Evolutionary conservation across 2,888 invertebrate genomes (phyloP).

Genomic region (Amphiduros pacificus): DNA sequence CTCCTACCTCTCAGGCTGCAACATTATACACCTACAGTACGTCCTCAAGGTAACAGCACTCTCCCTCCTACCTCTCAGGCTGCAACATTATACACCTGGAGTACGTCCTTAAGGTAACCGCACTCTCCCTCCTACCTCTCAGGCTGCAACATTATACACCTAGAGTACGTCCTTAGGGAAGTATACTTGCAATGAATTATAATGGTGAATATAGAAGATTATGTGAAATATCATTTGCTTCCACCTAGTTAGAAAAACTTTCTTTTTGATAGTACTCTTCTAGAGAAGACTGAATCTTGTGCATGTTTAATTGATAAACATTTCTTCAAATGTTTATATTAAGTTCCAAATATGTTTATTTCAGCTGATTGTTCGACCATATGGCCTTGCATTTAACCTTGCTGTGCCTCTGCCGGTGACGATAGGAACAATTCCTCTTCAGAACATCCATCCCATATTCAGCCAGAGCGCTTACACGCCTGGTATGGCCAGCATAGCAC

Average conservation of each 20-base stretch:
- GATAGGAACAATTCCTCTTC: slow-evolving; percentile 46
- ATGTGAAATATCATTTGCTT: too few relatives aligned
- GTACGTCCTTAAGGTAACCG: slow-evolving; percentile 63
- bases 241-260: too few relatives aligned
- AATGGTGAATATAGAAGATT: too few relatives aligned
- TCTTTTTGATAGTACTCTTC: too few relatives aligned
- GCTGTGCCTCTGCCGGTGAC: slow-evolving; percentile 41
- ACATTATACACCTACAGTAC: slow-evolving; percentile 89
- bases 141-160: slow-evolving; percentile 90
- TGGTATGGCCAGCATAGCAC: too few relatives aligned
- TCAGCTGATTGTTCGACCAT: slow-evolving; percentile 46
- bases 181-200: too few relatives aligned
- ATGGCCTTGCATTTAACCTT: slow-evolving; percentile 45
- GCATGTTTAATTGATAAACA: too few relatives aligned
- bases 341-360: too few relatives aligned
- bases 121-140: slow-evolving; percentile 74
- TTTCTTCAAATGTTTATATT: too few relatives aligned
- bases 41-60: slow-evolving; percentile 33
- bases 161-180: slow-evolving; percentile 69
- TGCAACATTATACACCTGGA: slow-evolving; percentile 91
- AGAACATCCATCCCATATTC: not conserved
- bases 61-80: slow-evolving; percentile 89
- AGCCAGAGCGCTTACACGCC: not conserved
- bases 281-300: too few relatives aligned
- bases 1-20: slow-evolving; percentile 89